Evolutionary conservation across 2,113 vertebrate genomes (phyloP), one percentile per base, ranked within the genome.

Genomic region (Progne subis): DNA sequence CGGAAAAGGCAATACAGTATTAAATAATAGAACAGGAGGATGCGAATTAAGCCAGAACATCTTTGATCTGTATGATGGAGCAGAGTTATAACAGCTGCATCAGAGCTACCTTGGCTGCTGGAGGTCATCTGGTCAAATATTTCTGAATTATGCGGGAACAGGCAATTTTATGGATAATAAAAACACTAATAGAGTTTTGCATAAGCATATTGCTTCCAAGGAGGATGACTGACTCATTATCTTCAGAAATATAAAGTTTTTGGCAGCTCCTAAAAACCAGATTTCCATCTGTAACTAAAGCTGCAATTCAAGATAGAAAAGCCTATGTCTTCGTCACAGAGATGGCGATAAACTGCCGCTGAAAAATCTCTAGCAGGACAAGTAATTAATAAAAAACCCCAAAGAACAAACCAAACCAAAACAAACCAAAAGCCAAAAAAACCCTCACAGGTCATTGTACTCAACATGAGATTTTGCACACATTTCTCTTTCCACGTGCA

Each of bases 11-110:
- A 91, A 88, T 43, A 52, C 15, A 26, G 34, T 74, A 67, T 80
- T 93, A 94, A 93, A 94, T 93, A 95, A 83, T 52, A 82, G 63
- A 94, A 86, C 13, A 90, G 50, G 44, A 90, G 91, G 26, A 77
- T 41, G 39, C 77, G 63, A 86, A 77, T 88, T 69, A 82, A 79
- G 74, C 81, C 59, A 80, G 55, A 95, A 26, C 24, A 60, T 70
- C 37, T 80, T 70, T 87, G 55, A 81, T 90, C 85, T 4, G 1
- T 81, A 21, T 57, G 61, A 76, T 65, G 21, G 44, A 80, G 25
- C 18, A 61, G 41, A 69, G 34, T 50, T 81, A 43, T 16, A 96
- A 67, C 17, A 92, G 61, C 20, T 74, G 19, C 84, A 55, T 57
- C 81, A 80, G 39, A 81, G 39, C 32, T 77, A 31, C 24, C 52